These are phyloP conservation scores for Paralvinella palmiformis DNA, from an alignment of 1,140 invertebrate species.

Conservation along the genomic window DNA sequence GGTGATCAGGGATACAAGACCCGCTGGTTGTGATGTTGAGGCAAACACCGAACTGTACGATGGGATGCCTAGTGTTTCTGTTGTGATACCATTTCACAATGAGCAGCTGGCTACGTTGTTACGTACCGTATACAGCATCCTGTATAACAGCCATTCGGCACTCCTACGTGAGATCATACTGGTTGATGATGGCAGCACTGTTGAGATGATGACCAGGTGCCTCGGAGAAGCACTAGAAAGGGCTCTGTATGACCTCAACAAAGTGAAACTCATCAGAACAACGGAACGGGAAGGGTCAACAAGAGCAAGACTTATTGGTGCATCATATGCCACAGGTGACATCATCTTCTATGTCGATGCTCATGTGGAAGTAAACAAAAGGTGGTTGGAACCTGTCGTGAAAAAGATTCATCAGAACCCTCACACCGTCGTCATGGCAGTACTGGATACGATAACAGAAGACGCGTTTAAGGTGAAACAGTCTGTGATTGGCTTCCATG, in stretches of 20 bases:
- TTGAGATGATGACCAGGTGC: no score
- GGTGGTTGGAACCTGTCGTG: slow-evolving; percentile 84
- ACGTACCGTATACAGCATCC: slow-evolving; percentile 79
- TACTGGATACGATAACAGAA: slow-evolving; percentile 93
- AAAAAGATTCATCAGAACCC: slow-evolving; percentile 81
- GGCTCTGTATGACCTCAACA: slow-evolving; percentile 48
- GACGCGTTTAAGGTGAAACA: slow-evolving; percentile 71
- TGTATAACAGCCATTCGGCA: slow-evolving; percentile 70
- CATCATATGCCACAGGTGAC: slow-evolving; percentile 71
- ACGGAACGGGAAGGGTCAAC: slow-evolving; percentile 84
- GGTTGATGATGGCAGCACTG: slow-evolving; percentile 77
- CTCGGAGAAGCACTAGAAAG: slow-evolving; percentile 36
- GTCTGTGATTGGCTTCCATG: not conserved
- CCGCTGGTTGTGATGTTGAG: slow-evolving; percentile 63
- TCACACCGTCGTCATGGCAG: slow-evolving; percentile 71
- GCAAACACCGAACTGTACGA: slow-evolving; percentile 62
- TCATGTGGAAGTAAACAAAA: slow-evolving; percentile 68
- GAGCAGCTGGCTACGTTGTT: slow-evolving; percentile 85
- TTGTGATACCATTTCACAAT: slow-evolving; percentile 97
- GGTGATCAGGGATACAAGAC: slow-evolving; percentile 66
- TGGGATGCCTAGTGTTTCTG: slow-evolving; percentile 66
- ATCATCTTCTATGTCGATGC: slow-evolving; percentile 83
- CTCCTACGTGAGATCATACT: slow-evolving; percentile 86
- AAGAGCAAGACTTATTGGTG: slow-evolving; percentile 77
- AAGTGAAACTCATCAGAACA: slow-evolving; percentile 50